Conservation (phyloP, 2,888 invertebrate genomes). For the Pheosia tremula region DNA sequence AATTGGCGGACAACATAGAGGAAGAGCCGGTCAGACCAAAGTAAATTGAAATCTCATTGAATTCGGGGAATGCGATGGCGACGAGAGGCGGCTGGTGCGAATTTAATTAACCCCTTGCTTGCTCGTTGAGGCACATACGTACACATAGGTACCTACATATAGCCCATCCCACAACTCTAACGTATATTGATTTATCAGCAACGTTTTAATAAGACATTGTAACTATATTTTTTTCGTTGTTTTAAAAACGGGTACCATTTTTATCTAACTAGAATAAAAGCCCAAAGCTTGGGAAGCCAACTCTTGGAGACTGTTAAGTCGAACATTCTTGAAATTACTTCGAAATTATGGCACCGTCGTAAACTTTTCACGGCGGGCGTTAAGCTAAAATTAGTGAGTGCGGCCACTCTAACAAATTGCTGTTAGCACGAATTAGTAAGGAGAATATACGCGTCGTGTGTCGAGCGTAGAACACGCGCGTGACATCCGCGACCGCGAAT, state of each 20-base stretch:
- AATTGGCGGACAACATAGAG: conserved; percentile 62
- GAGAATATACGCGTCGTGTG: conserved; percentile 68
- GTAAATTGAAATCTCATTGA: conserved; percentile 84
- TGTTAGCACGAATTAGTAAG: conserved; percentile 74
- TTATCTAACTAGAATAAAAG: conserved; percentile 65
- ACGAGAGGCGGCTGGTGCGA: conserved; percentile 80
- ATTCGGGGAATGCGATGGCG: conserved; percentile 79
- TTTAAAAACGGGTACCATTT: conserved; percentile 37
- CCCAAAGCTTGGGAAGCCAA: conserved; percentile 62
- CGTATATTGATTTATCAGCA: conserved; percentile 10
- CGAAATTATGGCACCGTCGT: conserved; percentile 79
- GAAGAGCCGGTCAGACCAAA: conserved; percentile 70
- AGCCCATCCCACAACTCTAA: conserved; percentile 10
- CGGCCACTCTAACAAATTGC: conserved; percentile 75
- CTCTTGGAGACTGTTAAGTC: conserved; percentile 68
- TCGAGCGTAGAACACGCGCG: conserved; percentile 54
- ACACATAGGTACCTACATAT: conserved; percentile 31
- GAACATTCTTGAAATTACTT: conserved; percentile 78
- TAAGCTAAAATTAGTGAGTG: conserved; percentile 79
- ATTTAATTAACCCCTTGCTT: conserved; percentile 83
- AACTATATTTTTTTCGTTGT: not conserved
- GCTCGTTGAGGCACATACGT: conserved; percentile 70
- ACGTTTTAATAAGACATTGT: conserved; percentile 22
- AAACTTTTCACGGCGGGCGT: conserved; percentile 76
- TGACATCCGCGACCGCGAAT: conserved; percentile 73